Evolutionary conservation across 2,888 invertebrate genomes (phyloP), one percentile per base, ranked within the genome.

Genomic region (Dryocosmus kuriphilus): DNA sequence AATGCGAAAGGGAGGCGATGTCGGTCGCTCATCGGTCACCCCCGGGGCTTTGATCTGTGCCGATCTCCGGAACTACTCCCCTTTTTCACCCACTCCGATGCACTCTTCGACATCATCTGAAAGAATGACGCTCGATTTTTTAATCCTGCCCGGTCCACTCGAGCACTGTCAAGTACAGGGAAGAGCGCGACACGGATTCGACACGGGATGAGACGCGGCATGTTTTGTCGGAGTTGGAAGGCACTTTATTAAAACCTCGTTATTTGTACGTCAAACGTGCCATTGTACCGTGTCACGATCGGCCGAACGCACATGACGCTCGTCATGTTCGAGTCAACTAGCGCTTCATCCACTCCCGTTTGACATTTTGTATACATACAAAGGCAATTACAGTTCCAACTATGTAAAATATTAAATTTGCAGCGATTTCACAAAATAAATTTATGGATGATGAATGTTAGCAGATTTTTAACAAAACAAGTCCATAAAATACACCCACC

Each of bases 31-130:
- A 87, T 84, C 83, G 85, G 85, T 86, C 88, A 88, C 90, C 89
- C 89, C 88, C 84, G 82, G 86, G 84, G 86, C 91, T 91, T 91
- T 91, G 91, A 91, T 91, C 90, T 89, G 83, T 85, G 88, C 90
- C 90, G 90, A 86, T 88, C 87, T 86, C 84, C 84, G 82, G 84
- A 86, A 86, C 85, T 81, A 85, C 83, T 83, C 83, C 85, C 84
- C 79, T 84, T 85, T 86, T 87, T 87, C 85, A 85, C 85, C 86
- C 88, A 86, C 84, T 88, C 85, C 81, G 85, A 83, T 83, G 77
- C 79, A 76, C 85, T 82, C 83, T 81, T 81, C 76, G 74, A 61
- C 78, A 77, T 78, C 81, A 74, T 80, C 82, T 78, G 63, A 82
- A 82, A 84, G 83, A 84, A 84, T 84, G 81, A 84, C 81, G 84